These are phyloP conservation scores for Sphenodon punctatus DNA, from an alignment of 2,797 vertebrate genomes.

Conservation along the genomic window DNA sequence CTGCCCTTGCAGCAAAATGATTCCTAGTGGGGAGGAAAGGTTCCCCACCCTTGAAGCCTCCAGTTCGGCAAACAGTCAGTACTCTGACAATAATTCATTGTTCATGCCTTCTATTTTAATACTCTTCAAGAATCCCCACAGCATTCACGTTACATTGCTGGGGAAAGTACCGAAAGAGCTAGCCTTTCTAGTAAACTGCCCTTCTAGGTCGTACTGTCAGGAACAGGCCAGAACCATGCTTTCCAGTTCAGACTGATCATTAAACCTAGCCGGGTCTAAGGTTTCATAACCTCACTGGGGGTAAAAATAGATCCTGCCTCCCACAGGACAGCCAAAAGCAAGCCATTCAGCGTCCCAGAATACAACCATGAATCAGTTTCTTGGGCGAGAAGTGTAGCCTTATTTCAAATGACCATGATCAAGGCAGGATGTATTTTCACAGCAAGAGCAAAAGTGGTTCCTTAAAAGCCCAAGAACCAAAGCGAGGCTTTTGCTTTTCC, in stretches of 20 bases:
- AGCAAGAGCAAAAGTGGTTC: not conserved
- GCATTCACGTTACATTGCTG: not conserved
- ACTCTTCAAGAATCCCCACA: slow-evolving; percentile 33
- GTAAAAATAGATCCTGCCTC: slow-evolving; percentile 69
- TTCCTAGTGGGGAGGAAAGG: no score
- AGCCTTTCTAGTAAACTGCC: not conserved
- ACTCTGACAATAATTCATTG: slow-evolving; percentile 6
- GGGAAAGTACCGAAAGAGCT: not conserved
- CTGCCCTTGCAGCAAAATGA: no score
- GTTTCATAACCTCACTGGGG: slow-evolving; percentile 67
- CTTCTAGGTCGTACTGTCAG: slow-evolving; percentile 29
- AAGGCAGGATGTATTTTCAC: no score
- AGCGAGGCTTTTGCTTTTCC: not conserved
- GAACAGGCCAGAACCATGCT: slow-evolving; percentile 19
- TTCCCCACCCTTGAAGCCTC: not conserved
- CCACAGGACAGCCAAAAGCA: slow-evolving; percentile 43
- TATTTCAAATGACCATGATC: no score
- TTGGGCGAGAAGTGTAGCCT: slow-evolving; percentile 14
- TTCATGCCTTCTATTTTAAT: slow-evolving; percentile 42
- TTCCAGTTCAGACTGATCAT: slow-evolving; percentile 60
- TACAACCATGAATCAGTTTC: slow-evolving; percentile 30
- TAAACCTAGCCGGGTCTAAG: slow-evolving; percentile 59
- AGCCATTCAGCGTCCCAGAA: slow-evolving; percentile 19
- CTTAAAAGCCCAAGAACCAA: not conserved
- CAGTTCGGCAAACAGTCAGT: slow-evolving; percentile 15